Evolutionary conservation across 2,888 invertebrate species (phyloP), one percentile per base, ranked within the genome.

Genomic region (Helobdella robusta): DNA sequence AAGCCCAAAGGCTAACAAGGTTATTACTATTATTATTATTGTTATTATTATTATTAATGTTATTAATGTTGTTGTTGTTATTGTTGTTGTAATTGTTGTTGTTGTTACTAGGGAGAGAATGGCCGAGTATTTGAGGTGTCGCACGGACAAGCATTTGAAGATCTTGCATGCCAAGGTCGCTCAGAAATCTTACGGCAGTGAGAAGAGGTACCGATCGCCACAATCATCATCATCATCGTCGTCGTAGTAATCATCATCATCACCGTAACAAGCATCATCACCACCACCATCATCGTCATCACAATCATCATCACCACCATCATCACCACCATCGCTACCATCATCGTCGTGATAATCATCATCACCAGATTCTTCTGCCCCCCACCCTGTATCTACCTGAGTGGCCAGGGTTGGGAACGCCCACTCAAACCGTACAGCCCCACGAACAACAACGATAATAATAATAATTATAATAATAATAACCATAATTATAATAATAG

Each of bases 81-180:
- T 15, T 40, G 11, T 40, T n/a, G n/a, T 40, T 40, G n/a, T 40
- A n/a, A 40, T 40, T 40, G n/a, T n/a, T 40, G 44, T 40, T 40
- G n/a, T 40, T 40, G n/a, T 40, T 40, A 62, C 6, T 73, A 77
- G 91, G 67, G 92, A 93, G 74, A 89, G 91, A 46, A 98, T 98
- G 98, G 90, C 91, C 79, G 86, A 91, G 66, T 98, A 98, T 80
- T 84, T 98, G 74, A 85, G 91, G 66, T 93, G 94, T 77, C 85
- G 92, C 73, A 78, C 79, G 46, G 78, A 80, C 67, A 78, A 78
- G 69, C 73, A 75, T 5, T 70, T 98, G 67, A 92, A 95, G 62
- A 95, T 98, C 74, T 83, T 97, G 66, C 98, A 98, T 81, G 98
- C 98, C 59, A 98, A 98, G 84, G 98, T 98, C 59, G 98, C 98